Evolutionary conservation across 2,888 invertebrate species (phyloP).

Genomic region (Alsophila aescularia): DNA sequence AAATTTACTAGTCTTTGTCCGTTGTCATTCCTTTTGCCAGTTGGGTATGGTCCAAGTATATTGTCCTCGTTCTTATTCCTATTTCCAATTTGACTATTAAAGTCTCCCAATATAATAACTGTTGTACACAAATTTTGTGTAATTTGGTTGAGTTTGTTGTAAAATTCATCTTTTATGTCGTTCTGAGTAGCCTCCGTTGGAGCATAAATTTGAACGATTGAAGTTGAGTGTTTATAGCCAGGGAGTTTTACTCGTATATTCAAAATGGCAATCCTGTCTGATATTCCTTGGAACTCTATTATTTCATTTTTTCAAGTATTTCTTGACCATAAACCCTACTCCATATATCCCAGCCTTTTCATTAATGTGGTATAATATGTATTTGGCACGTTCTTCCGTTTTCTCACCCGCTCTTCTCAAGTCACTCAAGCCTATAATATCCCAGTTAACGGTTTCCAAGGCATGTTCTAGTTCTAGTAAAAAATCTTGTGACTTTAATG

Average conservation of each 20-base stretch:
- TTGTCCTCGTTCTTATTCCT: conserved; percentile 26
- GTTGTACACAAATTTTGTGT: conserved; percentile 6
- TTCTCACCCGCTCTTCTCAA: conserved; percentile 16
- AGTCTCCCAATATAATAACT: conserved; percentile 33
- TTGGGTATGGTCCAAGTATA: conserved; percentile 20
- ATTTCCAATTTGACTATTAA: conserved; percentile 28
- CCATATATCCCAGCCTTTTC: conserved; percentile 19
- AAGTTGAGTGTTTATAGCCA: conserved; percentile 8
- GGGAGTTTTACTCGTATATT: conserved; percentile 17
- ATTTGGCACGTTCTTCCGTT: conserved; percentile 13
- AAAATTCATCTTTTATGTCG: conserved; percentile 14
- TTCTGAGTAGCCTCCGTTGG: conserved; percentile 14
- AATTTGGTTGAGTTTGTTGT: conserved; percentile 3
- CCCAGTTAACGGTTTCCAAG: conserved; percentile 18
- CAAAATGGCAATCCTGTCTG: conserved; percentile 23
- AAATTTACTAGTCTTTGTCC: conserved; percentile 12
- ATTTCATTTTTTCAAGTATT: conserved; percentile 16
- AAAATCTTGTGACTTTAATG: conserved; percentile 16
- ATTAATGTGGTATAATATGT: conserved; percentile 23
- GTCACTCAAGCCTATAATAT: conserved; percentile 23
- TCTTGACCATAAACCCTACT: conserved; percentile 23
- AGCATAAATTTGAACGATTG: conserved; percentile 26
- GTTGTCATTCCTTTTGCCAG: conserved; percentile 14
- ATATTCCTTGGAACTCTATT: conserved; percentile 23
- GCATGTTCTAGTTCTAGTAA: conserved; percentile 24